Percentiles rank a stretch among this genome's conserved stretches.
Conservation (phyloP, 2,113 vertebrate species). For the Lepidothrix coronata region DNA sequence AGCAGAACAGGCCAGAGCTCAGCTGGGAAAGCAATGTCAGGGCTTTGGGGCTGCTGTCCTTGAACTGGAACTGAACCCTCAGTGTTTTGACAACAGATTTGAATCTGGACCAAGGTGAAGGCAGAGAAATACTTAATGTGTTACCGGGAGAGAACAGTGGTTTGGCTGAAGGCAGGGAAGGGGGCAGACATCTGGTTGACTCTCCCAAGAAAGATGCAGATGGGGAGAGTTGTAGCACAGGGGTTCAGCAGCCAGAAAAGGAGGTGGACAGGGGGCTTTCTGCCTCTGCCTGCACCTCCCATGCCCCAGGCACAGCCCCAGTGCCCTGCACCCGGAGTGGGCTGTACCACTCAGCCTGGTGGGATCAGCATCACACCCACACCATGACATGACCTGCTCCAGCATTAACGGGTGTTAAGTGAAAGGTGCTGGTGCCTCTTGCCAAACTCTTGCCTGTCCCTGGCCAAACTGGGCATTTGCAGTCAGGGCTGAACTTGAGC, state of each 20-base stretch:
- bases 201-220: neutral
- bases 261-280: neutral
- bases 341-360: fast-evolving
- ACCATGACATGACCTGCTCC: neutral
- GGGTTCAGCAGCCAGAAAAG: neutral
- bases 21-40: neutral
- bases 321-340: neutral
- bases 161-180: neutral
- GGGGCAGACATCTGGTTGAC: neutral
- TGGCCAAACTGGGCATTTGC: neutral
- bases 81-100: neutral
- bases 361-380: neutral
- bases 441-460: neutral
- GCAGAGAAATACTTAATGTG: neutral
- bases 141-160: neutral
- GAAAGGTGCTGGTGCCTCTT: neutral
- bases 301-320: neutral
- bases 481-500: neutral
- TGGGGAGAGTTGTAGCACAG: neutral
- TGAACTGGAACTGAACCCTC: neutral
- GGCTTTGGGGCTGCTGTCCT: neutral
- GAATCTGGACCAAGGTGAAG: neutral
- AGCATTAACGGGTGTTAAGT: neutral
- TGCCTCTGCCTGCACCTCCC: neutral
- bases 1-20: neutral